phyloP scores from a whole-genome alignment of 2,113 vertebrate species.

The Tautogolabrus adspersus region DNA sequence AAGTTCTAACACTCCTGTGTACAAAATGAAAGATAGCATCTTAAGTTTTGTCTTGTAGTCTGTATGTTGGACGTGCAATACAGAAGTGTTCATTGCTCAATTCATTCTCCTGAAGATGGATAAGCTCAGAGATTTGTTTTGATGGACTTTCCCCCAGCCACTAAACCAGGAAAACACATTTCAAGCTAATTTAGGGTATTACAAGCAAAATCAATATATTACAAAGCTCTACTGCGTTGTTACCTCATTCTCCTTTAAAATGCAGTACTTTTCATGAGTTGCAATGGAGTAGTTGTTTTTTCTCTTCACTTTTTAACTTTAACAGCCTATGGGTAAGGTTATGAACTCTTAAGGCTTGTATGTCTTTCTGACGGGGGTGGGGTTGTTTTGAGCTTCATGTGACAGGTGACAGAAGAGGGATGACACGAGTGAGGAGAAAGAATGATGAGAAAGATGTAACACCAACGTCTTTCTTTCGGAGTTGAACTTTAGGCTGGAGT shows the following conservation, averaged over 20 bases:
- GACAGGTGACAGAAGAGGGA: not conserved
- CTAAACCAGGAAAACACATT: slow-evolving; percentile 1
- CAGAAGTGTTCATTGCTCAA: not conserved
- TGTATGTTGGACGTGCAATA: not conserved
- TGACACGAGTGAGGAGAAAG: not conserved
- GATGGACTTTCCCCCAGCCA: not conserved
- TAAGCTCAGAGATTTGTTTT: slow-evolving; percentile 6
- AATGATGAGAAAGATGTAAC: not conserved
- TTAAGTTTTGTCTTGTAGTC: not conserved
- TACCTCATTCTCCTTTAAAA: not conserved
- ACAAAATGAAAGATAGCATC: not conserved
- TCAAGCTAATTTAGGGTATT: not conserved
- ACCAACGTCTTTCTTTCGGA: not conserved
- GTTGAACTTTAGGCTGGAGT: not conserved
- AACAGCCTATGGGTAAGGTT: not conserved
- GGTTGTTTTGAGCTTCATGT: not conserved
- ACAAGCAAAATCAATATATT: not conserved
- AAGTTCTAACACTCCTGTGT: not conserved
- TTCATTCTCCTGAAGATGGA: not conserved
- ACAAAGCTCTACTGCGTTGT: not conserved
- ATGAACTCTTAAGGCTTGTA: not conserved
- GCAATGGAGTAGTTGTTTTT: not conserved
- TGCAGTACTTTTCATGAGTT: not conserved
- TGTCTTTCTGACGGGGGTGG: not conserved
- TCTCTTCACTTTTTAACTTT: not conserved